These are phyloP conservation scores for Ceratoteleas bidentatus DNA, from an alignment of 1,140 invertebrate species.

Conservation along the genomic window DNA sequence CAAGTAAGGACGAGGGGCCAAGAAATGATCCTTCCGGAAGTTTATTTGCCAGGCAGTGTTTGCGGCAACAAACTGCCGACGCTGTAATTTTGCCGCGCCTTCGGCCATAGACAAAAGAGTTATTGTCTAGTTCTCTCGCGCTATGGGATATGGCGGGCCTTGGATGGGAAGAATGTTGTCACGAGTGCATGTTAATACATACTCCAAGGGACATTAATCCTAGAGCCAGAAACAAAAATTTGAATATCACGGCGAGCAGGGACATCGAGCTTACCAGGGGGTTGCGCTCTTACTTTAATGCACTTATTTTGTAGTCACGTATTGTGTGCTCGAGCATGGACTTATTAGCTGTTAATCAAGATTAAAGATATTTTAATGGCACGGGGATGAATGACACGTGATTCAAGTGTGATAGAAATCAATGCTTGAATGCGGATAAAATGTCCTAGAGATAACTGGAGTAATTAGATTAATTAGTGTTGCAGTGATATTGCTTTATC, in stretches of 20 bases:
- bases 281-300: slow-evolving; percentile 13
- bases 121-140: slow-evolving; percentile 69
- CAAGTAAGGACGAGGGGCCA: slow-evolving; percentile 35
- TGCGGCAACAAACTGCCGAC: slow-evolving; percentile 64
- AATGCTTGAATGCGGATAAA: no score
- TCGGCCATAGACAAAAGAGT: slow-evolving; percentile 73
- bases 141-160: slow-evolving; percentile 56
- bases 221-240: slow-evolving; percentile 45
- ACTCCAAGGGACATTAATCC: slow-evolving; percentile 44
- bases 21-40: slow-evolving; percentile 56
- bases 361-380: neutral
- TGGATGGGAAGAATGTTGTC: slow-evolving; percentile 53
- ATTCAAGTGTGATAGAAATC: no score
- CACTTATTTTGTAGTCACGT: slow-evolving; percentile 20
- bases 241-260: slow-evolving; percentile 16
- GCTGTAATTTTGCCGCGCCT: slow-evolving; percentile 72
- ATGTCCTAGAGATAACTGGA: no score
- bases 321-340: slow-evolving; percentile 3
- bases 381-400: no score
- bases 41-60: slow-evolving; percentile 64
- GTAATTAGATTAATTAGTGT: no score
- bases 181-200: slow-evolving; percentile 35
- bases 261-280: neutral
- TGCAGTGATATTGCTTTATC: no score
- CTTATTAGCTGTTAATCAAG: neutral